Percentiles rank a stretch among this genome's conserved stretches.
phyloP scores from a whole-genome alignment of 2,888 invertebrate species.

The Drosophila acutilabella region DNA sequence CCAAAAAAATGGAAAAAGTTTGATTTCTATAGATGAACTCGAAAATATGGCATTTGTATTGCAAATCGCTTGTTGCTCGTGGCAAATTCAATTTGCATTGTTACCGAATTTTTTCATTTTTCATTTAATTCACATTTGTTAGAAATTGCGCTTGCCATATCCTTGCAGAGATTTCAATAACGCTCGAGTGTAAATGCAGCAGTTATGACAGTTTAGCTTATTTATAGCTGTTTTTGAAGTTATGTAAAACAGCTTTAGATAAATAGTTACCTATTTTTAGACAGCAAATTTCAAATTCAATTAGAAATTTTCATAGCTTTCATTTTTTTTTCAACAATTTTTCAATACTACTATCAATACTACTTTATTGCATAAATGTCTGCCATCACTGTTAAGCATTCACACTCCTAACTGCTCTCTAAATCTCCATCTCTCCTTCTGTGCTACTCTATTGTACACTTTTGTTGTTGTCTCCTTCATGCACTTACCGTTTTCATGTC shows the following conservation, averaged over 20 bases:
- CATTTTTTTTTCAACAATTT: too few relatives aligned
- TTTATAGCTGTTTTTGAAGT: too few relatives aligned
- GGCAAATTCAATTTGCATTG: constrained; percentile 59
- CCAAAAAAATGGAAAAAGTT: background rate
- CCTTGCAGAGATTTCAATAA: constrained; percentile 2
- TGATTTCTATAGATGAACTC: constrained; percentile 19
- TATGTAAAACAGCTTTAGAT: too few relatives aligned
- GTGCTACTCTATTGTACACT: background rate
- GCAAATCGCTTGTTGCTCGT: constrained; percentile 46
- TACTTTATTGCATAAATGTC: too few relatives aligned
- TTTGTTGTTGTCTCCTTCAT: constrained; percentile 2
- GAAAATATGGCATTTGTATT: constrained; percentile 49
- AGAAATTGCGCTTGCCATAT: constrained; percentile 27
- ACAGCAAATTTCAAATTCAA: too few relatives aligned
- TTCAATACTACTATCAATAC: too few relatives aligned
- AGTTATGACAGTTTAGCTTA: too few relatives aligned
- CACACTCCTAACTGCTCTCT: background rate
- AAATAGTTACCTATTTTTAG: too few relatives aligned
- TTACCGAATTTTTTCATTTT: constrained; percentile 24
- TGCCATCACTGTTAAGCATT: background rate
- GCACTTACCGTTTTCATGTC: constrained; percentile 25
- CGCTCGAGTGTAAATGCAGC: too few relatives aligned
- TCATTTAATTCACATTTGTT: constrained; percentile 50
- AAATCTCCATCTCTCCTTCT: background rate
- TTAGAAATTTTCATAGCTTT: too few relatives aligned